Conservation (phyloP, 2,888 invertebrate species). For the Cyclophora albipunctata region DNA sequence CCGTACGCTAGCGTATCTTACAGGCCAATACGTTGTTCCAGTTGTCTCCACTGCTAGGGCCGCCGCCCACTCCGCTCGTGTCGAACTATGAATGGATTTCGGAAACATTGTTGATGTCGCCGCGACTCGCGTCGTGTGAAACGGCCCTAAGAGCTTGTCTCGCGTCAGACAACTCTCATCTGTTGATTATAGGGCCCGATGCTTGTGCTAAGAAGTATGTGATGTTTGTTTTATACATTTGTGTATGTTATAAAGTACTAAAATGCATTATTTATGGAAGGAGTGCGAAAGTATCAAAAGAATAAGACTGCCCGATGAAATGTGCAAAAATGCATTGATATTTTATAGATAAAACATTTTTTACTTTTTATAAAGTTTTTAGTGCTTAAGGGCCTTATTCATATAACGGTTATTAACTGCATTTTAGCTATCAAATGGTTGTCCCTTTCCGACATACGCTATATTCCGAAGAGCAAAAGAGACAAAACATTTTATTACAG, state of each 20-base stretch:
- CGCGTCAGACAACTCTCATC: constrained; percentile 27
- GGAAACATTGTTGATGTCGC: constrained; percentile 37
- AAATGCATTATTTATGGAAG: no score
- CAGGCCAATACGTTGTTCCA: constrained; percentile 9
- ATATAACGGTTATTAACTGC: no score
- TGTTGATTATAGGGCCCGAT: constrained; percentile 46
- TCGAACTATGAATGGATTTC: constrained; percentile 31
- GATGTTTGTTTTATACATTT: not conserved
- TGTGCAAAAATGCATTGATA: no score
- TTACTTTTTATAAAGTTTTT: not conserved
- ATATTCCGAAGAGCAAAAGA: no score
- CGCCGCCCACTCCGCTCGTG: constrained; percentile 16
- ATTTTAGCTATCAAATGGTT: no score
- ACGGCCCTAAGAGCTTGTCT: constrained; percentile 40
- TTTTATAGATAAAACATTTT: not conserved
- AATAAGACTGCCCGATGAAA: no score
- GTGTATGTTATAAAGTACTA: not conserved
- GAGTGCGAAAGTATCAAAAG: no score
- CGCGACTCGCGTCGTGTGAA: constrained; percentile 37
- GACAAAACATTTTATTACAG: no score
- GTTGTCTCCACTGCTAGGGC: constrained; percentile 35
- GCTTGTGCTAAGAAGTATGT: constrained; percentile 53
- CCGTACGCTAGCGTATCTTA: no score
- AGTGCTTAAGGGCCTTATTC: no score
- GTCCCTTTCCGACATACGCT: no score